Evolutionary conservation across 1,140 invertebrate genomes (phyloP).

Genomic region (Globodera ellingtonae): DNA sequence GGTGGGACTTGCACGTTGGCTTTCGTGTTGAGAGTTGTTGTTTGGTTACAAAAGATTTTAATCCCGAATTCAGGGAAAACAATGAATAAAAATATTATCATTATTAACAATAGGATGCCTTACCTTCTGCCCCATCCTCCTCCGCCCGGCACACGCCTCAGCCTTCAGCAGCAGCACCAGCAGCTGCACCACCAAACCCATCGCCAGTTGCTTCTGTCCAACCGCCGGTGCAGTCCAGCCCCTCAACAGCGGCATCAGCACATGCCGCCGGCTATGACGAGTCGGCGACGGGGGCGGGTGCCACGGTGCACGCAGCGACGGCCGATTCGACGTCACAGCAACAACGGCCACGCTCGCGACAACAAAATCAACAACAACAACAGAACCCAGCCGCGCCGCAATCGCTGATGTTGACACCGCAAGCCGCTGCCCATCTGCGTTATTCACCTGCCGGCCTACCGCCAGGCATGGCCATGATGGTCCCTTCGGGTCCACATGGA

Average conservation of each 20-base stretch:
- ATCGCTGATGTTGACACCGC: constrained; percentile 15
- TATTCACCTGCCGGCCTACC: background rate
- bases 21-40: background rate
- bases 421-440: constrained; percentile 5
- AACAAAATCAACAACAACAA: background rate
- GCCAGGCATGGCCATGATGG: constrained; percentile 12
- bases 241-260: background rate
- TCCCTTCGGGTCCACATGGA: background rate
- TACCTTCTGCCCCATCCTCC: constrained; percentile 1
- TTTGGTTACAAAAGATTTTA: background rate
- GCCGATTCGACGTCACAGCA: constrained; percentile 14
- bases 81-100: background rate
- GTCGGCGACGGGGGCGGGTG: background rate
- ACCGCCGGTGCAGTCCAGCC: constrained; percentile 9
- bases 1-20: background rate
- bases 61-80: background rate
- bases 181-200: background rate
- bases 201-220: background rate
- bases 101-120: background rate
- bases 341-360: constrained; percentile 11
- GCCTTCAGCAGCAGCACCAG: background rate
- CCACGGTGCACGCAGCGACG: background rate
- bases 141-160: constrained; percentile 12
- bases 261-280: background rate
- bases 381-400: constrained; percentile 3